Evolutionary conservation across 2,888 invertebrate species (phyloP), one percentile per base, ranked within the genome.

Genomic region (Temnothorax ravouxi): DNA sequence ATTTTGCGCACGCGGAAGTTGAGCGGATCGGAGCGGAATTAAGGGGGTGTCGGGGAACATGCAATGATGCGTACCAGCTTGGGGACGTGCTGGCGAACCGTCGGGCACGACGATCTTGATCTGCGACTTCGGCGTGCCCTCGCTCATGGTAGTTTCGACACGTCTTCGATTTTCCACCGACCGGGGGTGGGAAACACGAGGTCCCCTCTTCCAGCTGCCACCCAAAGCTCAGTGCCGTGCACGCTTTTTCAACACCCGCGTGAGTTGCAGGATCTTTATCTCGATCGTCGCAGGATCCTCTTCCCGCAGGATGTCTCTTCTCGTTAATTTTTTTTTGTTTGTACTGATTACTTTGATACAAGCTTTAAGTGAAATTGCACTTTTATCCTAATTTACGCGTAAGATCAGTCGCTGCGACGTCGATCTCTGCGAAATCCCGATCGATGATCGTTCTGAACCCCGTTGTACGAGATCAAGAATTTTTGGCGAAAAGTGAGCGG

Each of bases 51-150:
- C 47, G 50, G 38, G 6, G 4, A 34, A n/a, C 9, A 38, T 62
- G 50, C 47, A 54, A 56, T 54, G 44, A 83, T 84, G 76, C 93
- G 89, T 94, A 94, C 94, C 94, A 91, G 92, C 88, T 87, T 93
- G 91, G 77, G 92, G 88, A 52, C 90, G 90, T 77, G 89, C 92
- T 88, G 92, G 90, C 83, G 92, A 92, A 77, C 92, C 91, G 82
- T 92, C 92, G 84, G 87, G 84, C 75, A 88, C 87, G 79, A 80
- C 50, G 66, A 88, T 90, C 86, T 90, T 92, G 84, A 84, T 87
- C 85, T 88, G 91, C 83, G 92, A 92, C 88, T 93, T 92, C 79
- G 91, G 89, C 79, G 92, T 88, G 88, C 91, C 91, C 84, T 93
- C 94, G 88, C 91, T 93, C 94, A 94, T 94, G 91, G 86, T 90